phyloP scores from a whole-genome alignment of 2,113 vertebrate genomes.

The Pycnonotus jocosus region DNA sequence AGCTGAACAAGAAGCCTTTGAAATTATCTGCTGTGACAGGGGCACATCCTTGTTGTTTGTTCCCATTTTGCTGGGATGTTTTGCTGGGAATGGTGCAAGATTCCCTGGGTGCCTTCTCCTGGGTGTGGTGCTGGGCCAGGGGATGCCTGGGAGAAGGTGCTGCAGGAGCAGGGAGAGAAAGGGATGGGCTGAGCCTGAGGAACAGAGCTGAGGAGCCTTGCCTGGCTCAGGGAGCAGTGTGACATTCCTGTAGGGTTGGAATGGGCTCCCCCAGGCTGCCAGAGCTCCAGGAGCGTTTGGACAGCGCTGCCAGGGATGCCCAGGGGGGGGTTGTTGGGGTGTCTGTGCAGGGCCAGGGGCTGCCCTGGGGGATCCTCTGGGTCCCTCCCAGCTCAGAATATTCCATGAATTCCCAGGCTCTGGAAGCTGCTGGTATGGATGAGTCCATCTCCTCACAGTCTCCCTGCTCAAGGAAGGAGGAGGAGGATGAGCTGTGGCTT shows the following conservation, averaged over 20 bases:
- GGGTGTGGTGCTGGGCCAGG: too few species aligned
- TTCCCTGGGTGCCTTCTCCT: background rate
- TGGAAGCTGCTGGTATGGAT: background rate
- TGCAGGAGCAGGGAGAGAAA: background rate
- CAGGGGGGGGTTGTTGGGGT: background rate
- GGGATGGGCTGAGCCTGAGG: background rate
- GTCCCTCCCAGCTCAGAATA: background rate
- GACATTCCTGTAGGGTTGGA: background rate
- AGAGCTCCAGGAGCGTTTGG: background rate
- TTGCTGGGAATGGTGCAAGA: background rate
- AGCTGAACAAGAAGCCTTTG: background rate
- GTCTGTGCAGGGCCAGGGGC: background rate
- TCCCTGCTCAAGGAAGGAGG: background rate
- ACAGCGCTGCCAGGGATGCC: background rate
- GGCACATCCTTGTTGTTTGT: background rate
- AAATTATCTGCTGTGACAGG: background rate
- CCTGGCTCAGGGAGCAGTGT: background rate
- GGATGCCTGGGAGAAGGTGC: background rate
- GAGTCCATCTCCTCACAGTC: background rate
- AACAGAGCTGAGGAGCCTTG: background rate
- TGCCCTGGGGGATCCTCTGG: fast-evolving
- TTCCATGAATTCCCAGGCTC: background rate
- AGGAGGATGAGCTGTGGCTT: background rate
- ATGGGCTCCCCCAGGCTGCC: background rate
- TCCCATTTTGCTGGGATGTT: background rate